Evolutionary conservation across 1,140 invertebrate genomes (phyloP).

Genomic region (Drosophila nasuta): DNA sequence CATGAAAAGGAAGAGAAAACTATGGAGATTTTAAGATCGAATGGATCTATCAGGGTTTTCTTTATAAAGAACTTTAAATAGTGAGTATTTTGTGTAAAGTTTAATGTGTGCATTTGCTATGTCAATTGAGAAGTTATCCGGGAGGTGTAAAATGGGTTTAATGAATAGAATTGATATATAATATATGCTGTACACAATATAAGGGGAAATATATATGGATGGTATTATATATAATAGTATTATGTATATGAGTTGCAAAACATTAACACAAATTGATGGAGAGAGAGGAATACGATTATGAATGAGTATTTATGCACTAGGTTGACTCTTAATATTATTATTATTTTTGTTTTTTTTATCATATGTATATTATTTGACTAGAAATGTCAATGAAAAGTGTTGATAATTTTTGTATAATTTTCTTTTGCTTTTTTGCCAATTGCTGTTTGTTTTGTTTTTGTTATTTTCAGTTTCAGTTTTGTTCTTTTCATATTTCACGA

Average conservation of each 20-base stretch:
- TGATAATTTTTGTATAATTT: constrained; percentile 28
- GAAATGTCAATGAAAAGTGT: constrained; percentile 44
- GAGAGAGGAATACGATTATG: constrained; percentile 20
- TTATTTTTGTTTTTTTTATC: not conserved
- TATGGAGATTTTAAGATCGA: no score
- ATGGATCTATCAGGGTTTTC: no score
- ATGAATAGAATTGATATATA: constrained; percentile 38
- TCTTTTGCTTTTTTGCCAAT: constrained; percentile 56
- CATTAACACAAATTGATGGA: constrained; percentile 63
- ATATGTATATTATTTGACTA: constrained; percentile 19
- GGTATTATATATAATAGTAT: constrained; percentile 41
- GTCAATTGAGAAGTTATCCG: constrained; percentile 1
- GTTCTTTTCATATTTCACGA: constrained; percentile 24
- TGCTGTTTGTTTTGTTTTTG: constrained; percentile 23
- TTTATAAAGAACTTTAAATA: not conserved
- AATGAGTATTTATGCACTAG: constrained; percentile 15
- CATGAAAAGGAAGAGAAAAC: not conserved
- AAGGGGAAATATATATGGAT: constrained; percentile 40
- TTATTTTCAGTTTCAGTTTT: not conserved
- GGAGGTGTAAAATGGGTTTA: constrained; percentile 37
- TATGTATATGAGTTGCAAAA: constrained; percentile 58
- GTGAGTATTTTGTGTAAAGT: not conserved
- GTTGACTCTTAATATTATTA: constrained; percentile 19
- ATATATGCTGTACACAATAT: constrained; percentile 69
- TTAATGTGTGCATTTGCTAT: constrained; percentile 18